These are phyloP conservation scores for Ctenopoma kingsleyae DNA, from an alignment of 2,797 vertebrate genomes.

Conservation along the genomic window DNA sequence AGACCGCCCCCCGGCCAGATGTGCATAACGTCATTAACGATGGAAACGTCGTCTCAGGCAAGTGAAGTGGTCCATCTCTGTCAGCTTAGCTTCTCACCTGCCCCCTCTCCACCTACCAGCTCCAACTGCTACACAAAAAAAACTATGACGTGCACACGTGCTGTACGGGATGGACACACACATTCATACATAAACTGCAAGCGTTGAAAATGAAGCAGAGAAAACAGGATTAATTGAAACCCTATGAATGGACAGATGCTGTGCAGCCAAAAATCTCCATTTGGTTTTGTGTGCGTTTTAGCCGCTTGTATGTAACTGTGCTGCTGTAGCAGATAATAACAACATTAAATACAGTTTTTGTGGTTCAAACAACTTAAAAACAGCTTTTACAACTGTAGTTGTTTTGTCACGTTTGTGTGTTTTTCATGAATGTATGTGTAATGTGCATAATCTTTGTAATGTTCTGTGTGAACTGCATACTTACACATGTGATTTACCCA, in stretches of 20 bases:
- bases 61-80: slow-evolving; percentile 76
- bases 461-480: not conserved
- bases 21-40: slow-evolving; percentile 72
- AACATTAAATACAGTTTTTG: slow-evolving; percentile 6
- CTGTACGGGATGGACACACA: not conserved
- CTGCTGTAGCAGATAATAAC: not conserved
- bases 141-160: slow-evolving; percentile 1
- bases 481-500: not conserved
- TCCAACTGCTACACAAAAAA: slow-evolving; percentile 10
- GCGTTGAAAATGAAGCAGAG: slow-evolving; percentile 14
- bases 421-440: not conserved
- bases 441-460: slow-evolving; percentile 6
- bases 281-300: slow-evolving; percentile 2
- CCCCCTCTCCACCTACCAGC: slow-evolving; percentile 7
- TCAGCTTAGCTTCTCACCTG: slow-evolving; percentile 75
- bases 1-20: slow-evolving; percentile 29
- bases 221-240: not conserved
- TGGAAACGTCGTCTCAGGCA: slow-evolving; percentile 66
- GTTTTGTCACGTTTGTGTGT: not conserved
- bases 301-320: slow-evolving; percentile 14
- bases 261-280: slow-evolving; percentile 4
- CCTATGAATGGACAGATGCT: slow-evolving; percentile 28
- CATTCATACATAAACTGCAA: slow-evolving; percentile 10
- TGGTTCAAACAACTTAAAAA: not conserved
- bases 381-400: not conserved